phyloP scores from a whole-genome alignment of 2,113 vertebrate genomes.

The Erythrocercus mccallii region DNA sequence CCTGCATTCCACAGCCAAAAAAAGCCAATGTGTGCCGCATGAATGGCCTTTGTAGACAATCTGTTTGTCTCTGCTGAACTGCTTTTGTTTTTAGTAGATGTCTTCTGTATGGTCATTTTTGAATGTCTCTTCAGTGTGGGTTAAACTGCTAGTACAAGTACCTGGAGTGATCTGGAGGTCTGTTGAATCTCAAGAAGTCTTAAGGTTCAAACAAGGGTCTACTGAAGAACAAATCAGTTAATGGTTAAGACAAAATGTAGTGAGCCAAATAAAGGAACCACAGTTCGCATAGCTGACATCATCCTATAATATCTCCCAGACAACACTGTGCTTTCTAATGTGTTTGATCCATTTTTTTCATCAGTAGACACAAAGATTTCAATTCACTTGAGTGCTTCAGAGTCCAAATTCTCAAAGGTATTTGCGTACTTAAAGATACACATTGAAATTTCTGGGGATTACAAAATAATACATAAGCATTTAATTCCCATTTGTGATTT shows the following conservation, averaged over 20 bases:
- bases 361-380: conserved; percentile 58
- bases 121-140: conserved; percentile 70
- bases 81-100: conserved; percentile 63
- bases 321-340: conserved; percentile 60
- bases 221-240: conserved; percentile 65
- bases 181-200: conserved; percentile 74
- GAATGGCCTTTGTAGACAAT: conserved; percentile 57
- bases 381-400: conserved; percentile 49
- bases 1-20: conserved; percentile 22
- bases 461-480: background rate
- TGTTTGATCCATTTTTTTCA: conserved; percentile 35
- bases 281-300: conserved; percentile 75
- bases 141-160: conserved; percentile 63
- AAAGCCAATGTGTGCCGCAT: conserved; percentile 33
- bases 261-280: conserved; percentile 72
- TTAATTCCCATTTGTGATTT: background rate
- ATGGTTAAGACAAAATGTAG: conserved; percentile 70
- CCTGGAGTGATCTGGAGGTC: conserved; percentile 67
- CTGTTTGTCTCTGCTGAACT: conserved; percentile 65
- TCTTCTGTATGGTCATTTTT: conserved; percentile 60
- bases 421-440: background rate
- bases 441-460: background rate
- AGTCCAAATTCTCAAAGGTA: conserved; percentile 23
- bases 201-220: conserved; percentile 68
- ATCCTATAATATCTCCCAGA: conserved; percentile 71